phyloP scores from a whole-genome alignment of 2,797 vertebrate species.

The Prionace glauca region DNA sequence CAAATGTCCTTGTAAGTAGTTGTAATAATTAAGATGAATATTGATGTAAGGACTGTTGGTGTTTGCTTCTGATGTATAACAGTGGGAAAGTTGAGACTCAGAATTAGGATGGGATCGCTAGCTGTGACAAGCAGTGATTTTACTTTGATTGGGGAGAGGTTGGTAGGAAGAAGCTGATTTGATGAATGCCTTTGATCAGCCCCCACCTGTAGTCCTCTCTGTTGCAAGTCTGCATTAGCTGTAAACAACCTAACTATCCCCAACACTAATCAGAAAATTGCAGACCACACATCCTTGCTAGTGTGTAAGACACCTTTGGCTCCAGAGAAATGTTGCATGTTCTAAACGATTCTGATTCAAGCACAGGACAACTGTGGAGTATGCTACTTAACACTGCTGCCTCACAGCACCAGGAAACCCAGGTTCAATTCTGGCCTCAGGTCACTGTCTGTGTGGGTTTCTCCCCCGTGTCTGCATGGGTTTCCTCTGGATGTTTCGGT shows the following conservation, averaged over 20 bases:
- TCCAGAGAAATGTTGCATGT: neutral
- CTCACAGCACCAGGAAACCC: too few species aligned
- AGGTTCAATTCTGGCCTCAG: too few species aligned
- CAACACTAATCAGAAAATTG: neutral
- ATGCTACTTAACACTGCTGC: too few species aligned
- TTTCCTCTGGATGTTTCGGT: too few species aligned
- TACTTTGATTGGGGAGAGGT: neutral
- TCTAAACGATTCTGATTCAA: neutral
- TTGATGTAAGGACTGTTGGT: neutral
- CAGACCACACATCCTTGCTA: too few species aligned
- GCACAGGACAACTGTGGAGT: neutral
- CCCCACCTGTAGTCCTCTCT: neutral
- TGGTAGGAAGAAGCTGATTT: neutral
- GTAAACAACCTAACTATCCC: neutral
- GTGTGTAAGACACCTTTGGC: neutral
- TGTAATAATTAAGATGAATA: neutral
- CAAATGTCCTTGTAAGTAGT: neutral
- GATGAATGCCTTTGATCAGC: neutral
- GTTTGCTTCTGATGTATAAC: neutral
- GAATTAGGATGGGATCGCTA: neutral
- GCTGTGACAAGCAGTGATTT: neutral
- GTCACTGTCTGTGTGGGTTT: too few species aligned
- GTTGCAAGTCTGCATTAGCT: neutral
- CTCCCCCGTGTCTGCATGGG: too few species aligned
- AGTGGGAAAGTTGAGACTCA: neutral